Percentiles rank a stretch among this genome's conserved stretches.
These are phyloP conservation scores for Palloptera scutellata DNA, from an alignment of 2,888 invertebrate genomes.

Conservation along the genomic window DNA sequence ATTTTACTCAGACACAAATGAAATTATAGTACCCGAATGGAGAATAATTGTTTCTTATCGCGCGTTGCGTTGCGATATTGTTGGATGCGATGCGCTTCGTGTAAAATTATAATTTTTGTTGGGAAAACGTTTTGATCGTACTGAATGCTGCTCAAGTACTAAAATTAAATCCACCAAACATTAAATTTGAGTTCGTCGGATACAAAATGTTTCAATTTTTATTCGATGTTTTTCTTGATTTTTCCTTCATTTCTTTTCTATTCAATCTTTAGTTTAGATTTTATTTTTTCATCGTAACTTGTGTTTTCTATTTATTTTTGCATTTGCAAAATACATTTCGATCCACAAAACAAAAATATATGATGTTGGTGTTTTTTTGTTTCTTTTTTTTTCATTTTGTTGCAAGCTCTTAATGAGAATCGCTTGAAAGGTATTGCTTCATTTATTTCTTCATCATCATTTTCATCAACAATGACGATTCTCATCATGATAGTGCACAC, in stretches of 20 bases:
- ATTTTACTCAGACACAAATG: no score
- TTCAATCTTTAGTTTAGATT: no score
- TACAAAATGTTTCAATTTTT: conserved; percentile 29
- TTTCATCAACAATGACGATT: no score
- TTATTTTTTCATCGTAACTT: no score
- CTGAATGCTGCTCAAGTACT: conserved; percentile 65
- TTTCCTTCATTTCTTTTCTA: no score
- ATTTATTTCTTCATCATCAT: no score
- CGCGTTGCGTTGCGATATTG: conserved; percentile 13
- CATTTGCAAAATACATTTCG: not conserved
- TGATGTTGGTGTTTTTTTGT: conserved; percentile 32
- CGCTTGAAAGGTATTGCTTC: no score
- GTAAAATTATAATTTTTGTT: conserved; percentile 11
- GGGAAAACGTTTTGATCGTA: conserved; percentile 60
- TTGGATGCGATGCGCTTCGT: conserved; percentile 7
- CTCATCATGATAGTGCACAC: not conserved
- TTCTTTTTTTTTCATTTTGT: conserved; percentile 34
- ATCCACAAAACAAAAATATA: conserved; percentile 33
- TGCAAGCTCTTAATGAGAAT: no score
- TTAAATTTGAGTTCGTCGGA: conserved; percentile 21
- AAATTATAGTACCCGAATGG: no score
- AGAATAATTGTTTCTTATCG: no score
- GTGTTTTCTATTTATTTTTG: no score
- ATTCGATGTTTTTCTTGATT: not conserved
- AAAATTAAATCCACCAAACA: conserved; percentile 59